Conservation (phyloP, 2,113 vertebrate genomes). For the Oryzias melastigma region DNA sequence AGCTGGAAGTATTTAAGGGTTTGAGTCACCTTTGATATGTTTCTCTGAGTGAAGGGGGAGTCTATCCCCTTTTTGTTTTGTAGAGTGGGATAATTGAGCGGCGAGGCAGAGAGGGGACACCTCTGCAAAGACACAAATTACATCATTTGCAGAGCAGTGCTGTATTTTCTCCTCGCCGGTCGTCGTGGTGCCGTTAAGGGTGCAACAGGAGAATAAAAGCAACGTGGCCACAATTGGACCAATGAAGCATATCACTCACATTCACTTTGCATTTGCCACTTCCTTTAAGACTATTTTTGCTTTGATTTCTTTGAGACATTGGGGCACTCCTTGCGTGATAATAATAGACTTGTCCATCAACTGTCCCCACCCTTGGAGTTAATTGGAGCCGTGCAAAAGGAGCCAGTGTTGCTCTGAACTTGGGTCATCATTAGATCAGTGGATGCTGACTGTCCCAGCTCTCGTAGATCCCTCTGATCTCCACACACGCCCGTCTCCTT, state of each 20-base stretch:
- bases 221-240: conserved; percentile 67
- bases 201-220: conserved; percentile 44
- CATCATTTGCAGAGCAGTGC: conserved; percentile 50
- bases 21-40: conserved; percentile 33
- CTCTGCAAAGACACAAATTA: conserved; percentile 44
- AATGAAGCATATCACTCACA: conserved; percentile 70
- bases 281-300: conserved; percentile 69
- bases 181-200: conserved; percentile 10
- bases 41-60: conserved; percentile 40
- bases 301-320: conserved; percentile 72
- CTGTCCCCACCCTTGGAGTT: conserved; percentile 75
- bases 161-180: conserved; percentile 42
- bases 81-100: conserved; percentile 38
- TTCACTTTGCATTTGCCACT: conserved; percentile 69
- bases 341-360: conserved; percentile 83
- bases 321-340: conserved; percentile 66
- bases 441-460: conserved; percentile 55
- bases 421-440: conserved; percentile 79
- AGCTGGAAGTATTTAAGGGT: conserved; percentile 37
- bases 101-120: conserved; percentile 21
- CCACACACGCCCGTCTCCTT: conserved; percentile 44
- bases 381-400: conserved; percentile 74
- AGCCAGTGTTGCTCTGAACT: conserved; percentile 63
- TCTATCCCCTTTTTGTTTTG: conserved; percentile 22
- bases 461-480: conserved; percentile 41